Evolutionary conservation across 2,888 invertebrate genomes (phyloP).

Genomic region (Drosophila pullipes): DNA sequence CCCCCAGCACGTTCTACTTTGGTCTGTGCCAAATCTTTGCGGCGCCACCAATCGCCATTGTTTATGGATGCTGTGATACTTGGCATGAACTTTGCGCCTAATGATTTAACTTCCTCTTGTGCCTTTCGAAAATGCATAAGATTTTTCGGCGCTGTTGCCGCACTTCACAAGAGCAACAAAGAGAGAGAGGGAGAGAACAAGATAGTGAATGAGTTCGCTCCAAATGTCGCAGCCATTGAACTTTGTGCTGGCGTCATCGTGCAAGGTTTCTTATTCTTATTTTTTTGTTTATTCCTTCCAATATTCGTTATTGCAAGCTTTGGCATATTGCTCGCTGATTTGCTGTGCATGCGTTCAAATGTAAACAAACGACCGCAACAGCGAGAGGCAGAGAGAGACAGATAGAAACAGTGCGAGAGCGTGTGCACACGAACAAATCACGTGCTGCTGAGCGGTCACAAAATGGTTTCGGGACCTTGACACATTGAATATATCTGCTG

Average conservation of each 20-base stretch:
- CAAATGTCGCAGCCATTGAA: conserved; percentile 20
- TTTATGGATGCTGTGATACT: conserved; percentile 29
- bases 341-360: conserved; percentile 35
- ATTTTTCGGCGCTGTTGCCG: conserved; percentile 35
- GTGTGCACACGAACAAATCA: conserved; percentile 24
- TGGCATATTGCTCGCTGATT: conserved; percentile 35
- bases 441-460: conserved; percentile 34
- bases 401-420: conserved; percentile 3
- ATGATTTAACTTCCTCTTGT: conserved; percentile 25
- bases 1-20: conserved; percentile 1
- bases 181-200: neutral
- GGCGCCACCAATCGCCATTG: conserved; percentile 39
- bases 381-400: neutral
- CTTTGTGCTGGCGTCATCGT: conserved; percentile 28
- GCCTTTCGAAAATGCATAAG: conserved; percentile 1
- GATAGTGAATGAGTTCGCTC: no score
- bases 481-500: conserved; percentile 33
- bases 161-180: conserved; percentile 17
- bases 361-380: conserved; percentile 43
- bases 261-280: neutral
- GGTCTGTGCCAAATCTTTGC: conserved; percentile 27
- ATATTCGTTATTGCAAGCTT: conserved; percentile 9
- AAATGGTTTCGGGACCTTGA: conserved; percentile 76
- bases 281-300: neutral
- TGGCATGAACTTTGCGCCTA: conserved; percentile 16